Evolutionary conservation across 1,140 invertebrate genomes (phyloP).

Genomic region (Drosophila simulans): DNA sequence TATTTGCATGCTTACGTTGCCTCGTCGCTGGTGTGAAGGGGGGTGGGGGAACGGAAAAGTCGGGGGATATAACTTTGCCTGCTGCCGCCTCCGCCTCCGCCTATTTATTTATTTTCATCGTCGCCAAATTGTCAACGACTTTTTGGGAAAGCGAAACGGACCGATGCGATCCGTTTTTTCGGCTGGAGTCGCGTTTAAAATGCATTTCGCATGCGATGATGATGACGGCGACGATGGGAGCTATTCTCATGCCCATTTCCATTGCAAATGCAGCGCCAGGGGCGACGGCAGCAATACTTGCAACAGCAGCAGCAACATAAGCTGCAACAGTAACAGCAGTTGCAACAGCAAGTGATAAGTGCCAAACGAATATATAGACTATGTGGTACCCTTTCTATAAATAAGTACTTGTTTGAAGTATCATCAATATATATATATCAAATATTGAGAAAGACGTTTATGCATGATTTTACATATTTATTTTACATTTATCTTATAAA

Average conservation of each 20-base stretch:
- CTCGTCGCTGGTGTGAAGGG: background rate
- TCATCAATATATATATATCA: too few species aligned
- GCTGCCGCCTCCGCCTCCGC: slow-evolving; percentile 38
- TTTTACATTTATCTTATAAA: too few species aligned
- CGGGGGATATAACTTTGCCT: slow-evolving; percentile 18
- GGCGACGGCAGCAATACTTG: slow-evolving; percentile 13
- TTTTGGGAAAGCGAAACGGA: slow-evolving; percentile 33
- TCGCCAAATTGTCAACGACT: slow-evolving; percentile 75
- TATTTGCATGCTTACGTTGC: slow-evolving; percentile 74
- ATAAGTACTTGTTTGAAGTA: background rate
- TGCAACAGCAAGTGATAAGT: background rate
- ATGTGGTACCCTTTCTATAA: background rate
- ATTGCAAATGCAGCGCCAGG: slow-evolving; percentile 69
- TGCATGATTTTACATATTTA: too few species aligned
- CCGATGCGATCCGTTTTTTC: slow-evolving; percentile 39
- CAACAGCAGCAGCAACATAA: slow-evolving; percentile 16
- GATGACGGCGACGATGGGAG: slow-evolving; percentile 23
- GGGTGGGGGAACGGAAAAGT: background rate
- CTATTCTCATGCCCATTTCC: slow-evolving; percentile 55
- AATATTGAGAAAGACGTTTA: too few species aligned
- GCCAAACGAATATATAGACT: background rate
- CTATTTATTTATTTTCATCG: slow-evolving; percentile 79
- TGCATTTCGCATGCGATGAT: slow-evolving; percentile 75
- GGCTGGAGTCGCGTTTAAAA: slow-evolving; percentile 70
- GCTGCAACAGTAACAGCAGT: background rate